phyloP scores from a whole-genome alignment of 2,888 invertebrate genomes.

The Actias luna region DNA sequence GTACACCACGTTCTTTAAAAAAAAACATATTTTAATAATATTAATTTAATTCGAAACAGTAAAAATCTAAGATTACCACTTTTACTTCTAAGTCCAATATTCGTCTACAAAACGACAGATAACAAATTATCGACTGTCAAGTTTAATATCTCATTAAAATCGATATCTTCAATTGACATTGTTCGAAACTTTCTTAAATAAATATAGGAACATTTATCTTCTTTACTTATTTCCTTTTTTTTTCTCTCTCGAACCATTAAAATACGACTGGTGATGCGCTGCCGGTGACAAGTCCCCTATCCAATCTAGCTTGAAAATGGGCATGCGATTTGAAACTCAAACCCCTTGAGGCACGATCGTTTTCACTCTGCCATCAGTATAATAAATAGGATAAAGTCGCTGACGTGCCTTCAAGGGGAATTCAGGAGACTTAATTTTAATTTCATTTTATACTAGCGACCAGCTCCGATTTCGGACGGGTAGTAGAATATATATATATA shows the following conservation, averaged over 20 bases:
- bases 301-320: background rate
- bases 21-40: too few relatives aligned
- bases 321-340: background rate
- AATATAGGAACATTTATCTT: slow-evolving; percentile 6
- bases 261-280: background rate
- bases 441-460: background rate
- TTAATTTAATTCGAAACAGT: too few relatives aligned
- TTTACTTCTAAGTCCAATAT: too few relatives aligned
- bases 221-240: background rate
- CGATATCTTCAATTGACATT: background rate
- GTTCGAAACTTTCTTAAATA: background rate
- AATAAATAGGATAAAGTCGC: background rate
- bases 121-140: background rate
- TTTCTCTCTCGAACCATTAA: background rate
- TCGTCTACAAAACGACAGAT: too few relatives aligned
- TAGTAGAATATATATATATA: too few relatives aligned
- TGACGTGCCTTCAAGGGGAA: background rate
- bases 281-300: background rate
- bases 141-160: background rate
- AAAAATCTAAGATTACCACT: too few relatives aligned
- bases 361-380: background rate
- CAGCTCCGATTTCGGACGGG: too few relatives aligned
- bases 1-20: too few relatives aligned
- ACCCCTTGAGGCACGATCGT: background rate
- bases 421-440: background rate